phyloP scores from a whole-genome alignment of 2,888 invertebrate species.

The Campoletis raptor region DNA sequence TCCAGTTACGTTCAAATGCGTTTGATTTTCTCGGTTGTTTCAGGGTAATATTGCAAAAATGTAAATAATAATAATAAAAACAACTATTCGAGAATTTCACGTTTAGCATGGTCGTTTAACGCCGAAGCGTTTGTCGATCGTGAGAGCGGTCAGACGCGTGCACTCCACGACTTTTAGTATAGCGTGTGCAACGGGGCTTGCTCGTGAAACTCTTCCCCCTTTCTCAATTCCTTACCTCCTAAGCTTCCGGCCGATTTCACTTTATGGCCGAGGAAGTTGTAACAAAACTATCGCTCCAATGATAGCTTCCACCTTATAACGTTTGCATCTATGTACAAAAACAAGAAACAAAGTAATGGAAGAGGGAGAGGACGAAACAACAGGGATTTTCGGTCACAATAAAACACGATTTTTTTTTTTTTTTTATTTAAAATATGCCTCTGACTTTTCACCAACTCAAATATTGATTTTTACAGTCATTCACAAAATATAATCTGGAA shows the following conservation, averaged over 20 bases:
- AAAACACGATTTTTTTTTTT: conserved; percentile 56
- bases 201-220: conserved; percentile 65
- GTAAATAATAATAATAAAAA: conserved; percentile 22
- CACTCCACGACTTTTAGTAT: conserved; percentile 47
- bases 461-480: neutral
- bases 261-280: conserved; percentile 71
- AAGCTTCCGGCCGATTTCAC: conserved; percentile 74
- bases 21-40: neutral
- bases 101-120: conserved; percentile 49
- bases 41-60: neutral
- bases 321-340: conserved; percentile 16
- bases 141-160: conserved; percentile 39
- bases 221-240: conserved; percentile 24
- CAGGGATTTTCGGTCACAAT: neutral
- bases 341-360: neutral
- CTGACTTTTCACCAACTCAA: neutral
- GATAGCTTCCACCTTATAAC: conserved; percentile 68
- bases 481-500: neutral
- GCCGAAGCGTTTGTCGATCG: conserved; percentile 37
- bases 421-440: neutral
- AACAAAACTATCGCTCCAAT: conserved; percentile 70
- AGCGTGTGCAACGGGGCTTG: conserved; percentile 59
- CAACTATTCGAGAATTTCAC: conserved; percentile 36
- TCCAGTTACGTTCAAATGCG: neutral
- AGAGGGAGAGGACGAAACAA: neutral